Evolutionary conservation across 2,888 invertebrate species (phyloP), one percentile per base, ranked within the genome.

Genomic region (Watsonalla cultraria): DNA sequence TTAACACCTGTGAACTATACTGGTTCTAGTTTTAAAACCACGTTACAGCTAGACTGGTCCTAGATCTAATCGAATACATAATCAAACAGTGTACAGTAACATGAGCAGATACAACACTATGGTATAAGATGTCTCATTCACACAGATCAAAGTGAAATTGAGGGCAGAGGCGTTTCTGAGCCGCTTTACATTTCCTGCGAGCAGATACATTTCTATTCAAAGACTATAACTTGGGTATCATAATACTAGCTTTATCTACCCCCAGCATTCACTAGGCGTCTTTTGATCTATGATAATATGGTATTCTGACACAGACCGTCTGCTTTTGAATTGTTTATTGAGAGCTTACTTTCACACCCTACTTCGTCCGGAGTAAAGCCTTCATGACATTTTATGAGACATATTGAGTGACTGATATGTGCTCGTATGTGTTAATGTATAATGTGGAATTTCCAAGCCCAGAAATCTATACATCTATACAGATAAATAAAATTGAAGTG

Each of bases 121-220:
- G 61, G 62, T 65, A 64, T 66, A 62, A 58, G 15, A 46, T 66
- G 68, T 68, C 68, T 62, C 65, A 62, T 72, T 68, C 66, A 67
- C 69, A 68, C 68, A 74, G 72, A 74, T 76, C 75, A 76, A 76
- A 78, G 76, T 72, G 76, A 80, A 80, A 78, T 78, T 75, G 80
- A 76, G 78, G 76, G 66, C 59, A 65, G 61, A 68, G 75, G 72
- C 68, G 72, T 70, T 78, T 70, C 74, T 70, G 70, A 63, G 63
- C 61, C 61, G 62, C 68, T 64, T 70, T 64, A 70, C 68, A 72
- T 75, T 74, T 72, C 73, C 69, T 67, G 62, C 53, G 64, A 60
- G 58, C 54, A 62, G 65, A 70, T 72, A 70, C 65, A 71, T 69
- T 72, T 70, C 67, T 57, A 67, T 71, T 64, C 61, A 65, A 68